Base-by-base conservation (phyloP, 2,888 invertebrate species). In the Lepeophtheirus nordmannii region DNA sequence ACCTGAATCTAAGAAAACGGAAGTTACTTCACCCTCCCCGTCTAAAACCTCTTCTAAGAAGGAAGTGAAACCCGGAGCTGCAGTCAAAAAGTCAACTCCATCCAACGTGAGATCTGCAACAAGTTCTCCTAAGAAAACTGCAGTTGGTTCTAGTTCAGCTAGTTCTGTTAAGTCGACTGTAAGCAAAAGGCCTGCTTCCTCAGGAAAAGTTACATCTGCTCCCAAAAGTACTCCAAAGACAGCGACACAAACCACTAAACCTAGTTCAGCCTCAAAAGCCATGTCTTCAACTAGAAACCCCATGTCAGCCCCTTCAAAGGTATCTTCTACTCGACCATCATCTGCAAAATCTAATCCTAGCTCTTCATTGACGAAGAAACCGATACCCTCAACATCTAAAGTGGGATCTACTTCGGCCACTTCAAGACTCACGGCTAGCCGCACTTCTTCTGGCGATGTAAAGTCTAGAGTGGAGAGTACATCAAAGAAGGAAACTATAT, bases 191-290 rank as follows among this genome's bases (percentile, higher is more conserved):
- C 53, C 53, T n/a, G 53, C 53, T 5, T 46, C 53, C 53, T 30
- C 30, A 5, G 30, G 30, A 30, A 30, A 30, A 30, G 8, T 8
- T 8, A 46, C 14, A 17, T 17, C 53, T 46, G 53, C 53, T 46
- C 8, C 53, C 53, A 46, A 46, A 46, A 46, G n/a, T 17, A 46
- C 53, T 46, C 53, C 53, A n/a, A 46, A 46, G 53, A 17, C 53
- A 14, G 8, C n/a, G 5, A 3, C 53, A n/a, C n/a, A 14, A n/a
- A 14, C 53, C 5, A 14, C 53, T 17, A 46, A 46, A 17, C 53
- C 53, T 17, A 46, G 53, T 17, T 46, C 53, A 46, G 53, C 53
- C 53, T 46, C 53, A 46, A 46, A n/a, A 8, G 17, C 5, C 53
- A 46, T 5, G 8, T n/a, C 53, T 17, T 1, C 53, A 3, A 17